Evolutionary conservation across 2,113 vertebrate genomes (phyloP), one percentile per base, ranked within the genome.

Genomic region (Egretta garzetta): DNA sequence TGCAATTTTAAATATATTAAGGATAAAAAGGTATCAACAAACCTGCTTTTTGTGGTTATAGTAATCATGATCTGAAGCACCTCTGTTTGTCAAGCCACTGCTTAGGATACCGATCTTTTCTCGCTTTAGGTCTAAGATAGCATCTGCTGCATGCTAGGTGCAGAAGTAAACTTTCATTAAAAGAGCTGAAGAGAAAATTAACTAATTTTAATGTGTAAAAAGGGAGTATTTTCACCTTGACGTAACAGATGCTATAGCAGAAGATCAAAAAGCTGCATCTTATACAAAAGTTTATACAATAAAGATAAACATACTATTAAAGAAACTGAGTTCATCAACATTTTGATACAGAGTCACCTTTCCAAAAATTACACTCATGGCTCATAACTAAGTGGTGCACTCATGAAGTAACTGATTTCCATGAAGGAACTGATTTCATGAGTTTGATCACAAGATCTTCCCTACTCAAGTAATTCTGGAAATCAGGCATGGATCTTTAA

Each of bases 11-110:
- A 97, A 96, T 93, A 94, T 95, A 97, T 94, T 84, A 94, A 97
- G 91, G 88, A 96, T 93, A 96, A 96, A 97, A 97, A 96, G 80
- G 74, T 96, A 97, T 93, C 89, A 97, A 96, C 14, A 80, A 98
- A 94, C 77, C 84, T 94, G 55, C 53, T 93, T 97, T 97, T 77
- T 91, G 79, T 55, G 39, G 62, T 84, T 95, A 41, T 82, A 92
- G 92, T 89, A 97, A 97, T 97, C 92, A 94, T 5, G 9, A 87
- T 89, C 92, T 91, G 64, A 97, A 96, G 82, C 92, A 94, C 66
- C 33, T 94, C 64, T 62, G 32, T 87, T 90, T 50, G 80, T 79
- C 81, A 96, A 94, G 68, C 71, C 87, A 89, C 37, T 94, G 92
- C 87, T 97, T 81, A 83, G 28, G 74, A 66, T 56, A 45, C 30